Evolutionary conservation across 2,113 vertebrate species (phyloP).

Genomic region (Nannospalax galili): DNA sequence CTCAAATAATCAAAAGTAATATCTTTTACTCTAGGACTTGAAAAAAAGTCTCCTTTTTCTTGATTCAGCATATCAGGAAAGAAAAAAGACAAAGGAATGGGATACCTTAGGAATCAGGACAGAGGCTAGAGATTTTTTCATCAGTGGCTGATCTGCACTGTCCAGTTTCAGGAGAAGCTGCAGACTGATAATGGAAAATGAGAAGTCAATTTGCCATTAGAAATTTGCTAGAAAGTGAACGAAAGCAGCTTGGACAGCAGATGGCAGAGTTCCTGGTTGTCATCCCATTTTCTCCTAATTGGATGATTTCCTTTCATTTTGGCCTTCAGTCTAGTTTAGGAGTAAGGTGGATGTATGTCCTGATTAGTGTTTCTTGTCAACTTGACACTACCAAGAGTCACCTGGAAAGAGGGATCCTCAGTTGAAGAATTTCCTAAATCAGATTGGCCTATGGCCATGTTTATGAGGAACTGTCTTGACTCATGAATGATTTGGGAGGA

Average conservation of each 20-base stretch:
- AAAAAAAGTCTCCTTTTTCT: slow-evolving; percentile 82
- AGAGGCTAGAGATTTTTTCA: slow-evolving; percentile 70
- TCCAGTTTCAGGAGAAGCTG: slow-evolving; percentile 69
- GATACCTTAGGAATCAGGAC: slow-evolving; percentile 68
- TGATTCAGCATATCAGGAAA: slow-evolving; percentile 79
- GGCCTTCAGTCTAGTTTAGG: no score
- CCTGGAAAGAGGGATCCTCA: no score
- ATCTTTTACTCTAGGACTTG: slow-evolving; percentile 70
- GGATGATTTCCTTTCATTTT: background rate
- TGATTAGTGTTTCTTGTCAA: no score
- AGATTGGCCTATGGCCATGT: no score
- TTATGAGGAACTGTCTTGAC: no score
- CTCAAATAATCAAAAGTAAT: slow-evolving; percentile 83
- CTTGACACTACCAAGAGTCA: no score
- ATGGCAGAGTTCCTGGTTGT: slow-evolving; percentile 37
- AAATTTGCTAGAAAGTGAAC: slow-evolving; percentile 70
- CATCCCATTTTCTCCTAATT: no score
- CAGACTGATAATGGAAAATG: background rate
- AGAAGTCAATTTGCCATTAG: slow-evolving; percentile 47
- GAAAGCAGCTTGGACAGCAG: slow-evolving; percentile 57
- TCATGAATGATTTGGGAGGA: no score
- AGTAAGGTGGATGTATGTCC: no score
- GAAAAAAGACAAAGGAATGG: slow-evolving; percentile 40
- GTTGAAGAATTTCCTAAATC: no score
- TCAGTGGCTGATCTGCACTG: slow-evolving; percentile 74